A percentile compares a stretch with the other conserved stretches of the same genome.
Conservation (phyloP, 2,797 vertebrate species). For the Macrochelys suwanniensis region DNA sequence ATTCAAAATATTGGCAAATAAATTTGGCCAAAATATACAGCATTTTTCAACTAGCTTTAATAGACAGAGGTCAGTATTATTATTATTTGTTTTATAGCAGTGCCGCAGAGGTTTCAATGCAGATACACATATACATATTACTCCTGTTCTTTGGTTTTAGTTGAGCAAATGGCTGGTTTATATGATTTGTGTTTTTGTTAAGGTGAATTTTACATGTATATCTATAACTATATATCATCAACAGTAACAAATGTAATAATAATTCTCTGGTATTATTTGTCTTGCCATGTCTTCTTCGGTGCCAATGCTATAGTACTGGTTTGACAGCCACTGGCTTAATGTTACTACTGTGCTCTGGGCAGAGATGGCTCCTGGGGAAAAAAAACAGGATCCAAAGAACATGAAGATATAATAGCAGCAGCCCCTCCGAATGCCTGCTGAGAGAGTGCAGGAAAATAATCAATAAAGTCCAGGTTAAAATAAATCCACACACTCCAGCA, state of each 20-base stretch:
- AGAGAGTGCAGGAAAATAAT: neutral
- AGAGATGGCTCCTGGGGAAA: neutral
- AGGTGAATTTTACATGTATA: neutral
- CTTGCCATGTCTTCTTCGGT: neutral
- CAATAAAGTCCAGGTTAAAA: neutral
- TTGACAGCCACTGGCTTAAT: neutral
- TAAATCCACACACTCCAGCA: neutral
- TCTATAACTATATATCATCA: neutral
- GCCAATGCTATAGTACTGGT: neutral
- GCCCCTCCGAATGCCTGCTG: neutral
- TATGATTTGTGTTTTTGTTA: neutral
- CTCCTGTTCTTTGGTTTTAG: neutral
- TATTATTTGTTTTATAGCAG: neutral
- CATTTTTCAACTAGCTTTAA: neutral
- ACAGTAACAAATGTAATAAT: no score
- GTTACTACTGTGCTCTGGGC: no score
- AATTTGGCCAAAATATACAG: neutral
- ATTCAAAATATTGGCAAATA: neutral
- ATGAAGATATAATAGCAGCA: no score
- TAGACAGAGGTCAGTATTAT: neutral
- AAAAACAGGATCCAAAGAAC: neutral
- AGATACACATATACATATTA: neutral
- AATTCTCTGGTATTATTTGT: neutral
- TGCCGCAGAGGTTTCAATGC: neutral
- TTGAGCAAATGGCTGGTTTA: neutral